These are phyloP conservation scores for Syrrhaptes paradoxus DNA, from an alignment of 2,113 vertebrate species.

Conservation along the genomic window DNA sequence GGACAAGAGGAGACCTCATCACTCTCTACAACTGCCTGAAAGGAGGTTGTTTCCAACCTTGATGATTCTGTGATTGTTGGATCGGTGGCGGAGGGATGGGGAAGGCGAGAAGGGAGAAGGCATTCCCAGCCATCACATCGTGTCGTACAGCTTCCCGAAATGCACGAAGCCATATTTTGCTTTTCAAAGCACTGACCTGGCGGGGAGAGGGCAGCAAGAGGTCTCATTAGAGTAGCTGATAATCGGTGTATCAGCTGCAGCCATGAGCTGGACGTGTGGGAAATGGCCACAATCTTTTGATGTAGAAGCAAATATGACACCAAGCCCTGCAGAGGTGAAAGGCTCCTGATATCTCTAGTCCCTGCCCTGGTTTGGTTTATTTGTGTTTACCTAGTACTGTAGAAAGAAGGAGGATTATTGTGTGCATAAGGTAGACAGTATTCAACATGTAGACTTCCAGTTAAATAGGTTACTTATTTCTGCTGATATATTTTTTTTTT, in stretches of 20 bases:
- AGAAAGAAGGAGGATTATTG: background rate
- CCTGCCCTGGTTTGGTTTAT: background rate
- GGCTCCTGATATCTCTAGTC: background rate
- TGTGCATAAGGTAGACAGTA: background rate
- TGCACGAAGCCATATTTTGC: background rate
- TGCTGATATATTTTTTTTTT: background rate
- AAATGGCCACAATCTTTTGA: background rate
- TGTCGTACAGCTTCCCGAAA: background rate
- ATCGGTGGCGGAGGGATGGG: too few species aligned
- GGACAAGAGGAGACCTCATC: too few species aligned
- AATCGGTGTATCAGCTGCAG: background rate
- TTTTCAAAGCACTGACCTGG: background rate
- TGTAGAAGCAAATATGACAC: background rate
- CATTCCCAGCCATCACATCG: background rate
- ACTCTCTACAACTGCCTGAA: too few species aligned
- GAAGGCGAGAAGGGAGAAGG: background rate
- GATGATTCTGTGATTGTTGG: background rate
- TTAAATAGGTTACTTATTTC: background rate
- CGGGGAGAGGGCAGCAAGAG: background rate
- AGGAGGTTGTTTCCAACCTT: too few species aligned
- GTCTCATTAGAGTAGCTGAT: accelerated
- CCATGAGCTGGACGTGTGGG: background rate
- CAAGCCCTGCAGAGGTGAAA: background rate
- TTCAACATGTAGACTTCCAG: background rate
- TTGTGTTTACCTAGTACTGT: background rate